A percentile compares a stretch with the other conserved stretches of the same genome.
phyloP scores from a whole-genome alignment of 2,888 invertebrate species.

The Boloria selene region DNA sequence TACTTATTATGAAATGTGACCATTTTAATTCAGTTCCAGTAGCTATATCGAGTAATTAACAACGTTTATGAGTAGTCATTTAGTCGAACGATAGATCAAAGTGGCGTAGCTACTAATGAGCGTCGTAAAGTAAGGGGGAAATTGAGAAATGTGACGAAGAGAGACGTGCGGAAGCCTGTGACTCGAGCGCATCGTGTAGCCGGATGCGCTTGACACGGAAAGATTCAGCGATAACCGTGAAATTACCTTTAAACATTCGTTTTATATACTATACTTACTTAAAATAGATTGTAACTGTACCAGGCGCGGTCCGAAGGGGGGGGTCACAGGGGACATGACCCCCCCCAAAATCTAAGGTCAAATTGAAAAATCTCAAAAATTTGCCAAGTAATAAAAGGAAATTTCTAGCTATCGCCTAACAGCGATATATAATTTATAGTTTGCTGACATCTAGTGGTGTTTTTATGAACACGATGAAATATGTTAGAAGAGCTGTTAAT shows the following conservation, averaged over 20 bases:
- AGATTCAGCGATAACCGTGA: constrained; percentile 32
- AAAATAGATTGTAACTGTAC: too few relatives aligned
- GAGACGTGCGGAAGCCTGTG: constrained; percentile 41
- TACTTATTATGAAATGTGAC: constrained; percentile 23
- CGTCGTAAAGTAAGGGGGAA: constrained; percentile 39
- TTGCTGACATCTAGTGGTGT: too few relatives aligned
- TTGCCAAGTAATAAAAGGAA: too few relatives aligned
- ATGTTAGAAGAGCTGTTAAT: too few relatives aligned
- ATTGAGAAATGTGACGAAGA: constrained; percentile 40
- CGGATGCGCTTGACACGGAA: constrained; percentile 40
- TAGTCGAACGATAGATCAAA: constrained; percentile 45
- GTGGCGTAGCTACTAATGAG: constrained; percentile 44
- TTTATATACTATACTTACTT: background rate
- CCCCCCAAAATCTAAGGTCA: too few relatives aligned
- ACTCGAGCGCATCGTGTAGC: constrained; percentile 37
- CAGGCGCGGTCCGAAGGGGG: too few relatives aligned
- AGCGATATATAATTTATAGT: too few relatives aligned
- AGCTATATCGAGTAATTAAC: constrained; percentile 40
- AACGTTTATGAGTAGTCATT: constrained; percentile 38
- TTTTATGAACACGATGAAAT: too few relatives aligned
- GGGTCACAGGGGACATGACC: too few relatives aligned
- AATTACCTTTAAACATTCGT: constrained; percentile 21
- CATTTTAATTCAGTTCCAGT: constrained; percentile 28
- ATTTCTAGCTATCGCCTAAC: too few relatives aligned
- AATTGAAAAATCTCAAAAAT: too few relatives aligned